A percentile compares a stretch with the other conserved stretches of the same genome.
Evolutionary conservation across 2,888 invertebrate genomes (phyloP).

Genomic region (Rhingia rostrata): DNA sequence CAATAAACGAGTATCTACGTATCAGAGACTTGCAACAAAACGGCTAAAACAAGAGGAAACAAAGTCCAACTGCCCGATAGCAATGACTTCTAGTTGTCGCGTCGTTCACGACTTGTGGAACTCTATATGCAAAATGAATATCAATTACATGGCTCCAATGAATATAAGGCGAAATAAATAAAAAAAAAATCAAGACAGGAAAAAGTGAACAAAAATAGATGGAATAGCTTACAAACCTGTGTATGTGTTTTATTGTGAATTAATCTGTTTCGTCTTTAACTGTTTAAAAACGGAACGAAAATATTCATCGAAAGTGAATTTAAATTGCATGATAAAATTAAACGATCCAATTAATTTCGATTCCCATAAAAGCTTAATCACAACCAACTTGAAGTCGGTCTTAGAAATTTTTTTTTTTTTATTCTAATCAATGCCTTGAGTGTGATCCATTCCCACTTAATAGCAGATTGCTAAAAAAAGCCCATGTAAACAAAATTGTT

Average conservation of each 20-base stretch:
- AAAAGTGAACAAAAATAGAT: not conserved
- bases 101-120: not conserved
- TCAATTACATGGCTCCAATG: conserved; percentile 10
- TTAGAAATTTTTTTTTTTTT: no score
- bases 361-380: no score
- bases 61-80: not conserved
- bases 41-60: not conserved
- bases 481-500: not conserved
- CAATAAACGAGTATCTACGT: not conserved
- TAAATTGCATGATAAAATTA: no score
- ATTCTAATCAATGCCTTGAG: no score
- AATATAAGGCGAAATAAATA: not conserved
- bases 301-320: no score
- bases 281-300: no score
- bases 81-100: conserved; percentile 12
- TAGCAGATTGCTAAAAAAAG: not conserved
- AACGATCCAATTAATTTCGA: no score
- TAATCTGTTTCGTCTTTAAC: no score
- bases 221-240: no score
- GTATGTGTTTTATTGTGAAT: no score
- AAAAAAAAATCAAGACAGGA: not conserved
- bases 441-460: no score
- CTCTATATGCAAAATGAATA: conserved; percentile 26
- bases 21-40: conserved; percentile 5
- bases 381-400: no score